Percentiles rank a stretch among this genome's conserved stretches.
Conservation (phyloP, 1,140 invertebrate species). For the Cotesia glomerata region DNA sequence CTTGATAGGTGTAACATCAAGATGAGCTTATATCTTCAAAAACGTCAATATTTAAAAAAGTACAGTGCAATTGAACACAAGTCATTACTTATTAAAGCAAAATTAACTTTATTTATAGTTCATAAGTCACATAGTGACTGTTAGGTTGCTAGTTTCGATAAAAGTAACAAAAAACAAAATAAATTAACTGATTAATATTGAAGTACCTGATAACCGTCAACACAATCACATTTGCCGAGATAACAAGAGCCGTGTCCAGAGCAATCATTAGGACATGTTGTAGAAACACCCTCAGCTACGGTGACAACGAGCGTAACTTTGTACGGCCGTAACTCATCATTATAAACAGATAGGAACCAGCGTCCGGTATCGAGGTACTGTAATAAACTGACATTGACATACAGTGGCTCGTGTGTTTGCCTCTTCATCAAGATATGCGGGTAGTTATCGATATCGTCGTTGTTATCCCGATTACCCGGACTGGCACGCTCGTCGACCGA, state of each 20-base stretch:
- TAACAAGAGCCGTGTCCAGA: constrained; percentile 93
- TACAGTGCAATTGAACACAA: too few relatives aligned
- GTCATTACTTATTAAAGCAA: too few relatives aligned
- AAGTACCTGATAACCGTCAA: constrained; percentile 90
- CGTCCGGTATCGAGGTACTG: constrained; percentile 90
- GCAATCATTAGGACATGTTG: constrained; percentile 93
- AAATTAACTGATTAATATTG: constrained; percentile 54
- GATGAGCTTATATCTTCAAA: too few relatives aligned
- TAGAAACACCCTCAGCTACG: constrained; percentile 84
- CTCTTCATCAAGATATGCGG: constrained; percentile 57
- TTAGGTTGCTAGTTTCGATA: too few relatives aligned
- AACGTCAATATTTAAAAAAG: too few relatives aligned
- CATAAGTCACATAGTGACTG: too few relatives aligned
- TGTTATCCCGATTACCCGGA: constrained; percentile 41
- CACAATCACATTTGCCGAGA: constrained; percentile 93
- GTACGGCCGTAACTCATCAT: constrained; percentile 87
- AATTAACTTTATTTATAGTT: too few relatives aligned
- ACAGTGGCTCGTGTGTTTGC: constrained; percentile 70
- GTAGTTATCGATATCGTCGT: constrained; percentile 43
- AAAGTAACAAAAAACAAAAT: neutral
- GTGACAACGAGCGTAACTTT: constrained; percentile 80
- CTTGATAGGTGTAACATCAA: too few relatives aligned
- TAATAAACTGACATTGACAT: constrained; percentile 82
- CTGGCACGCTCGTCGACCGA: neutral
- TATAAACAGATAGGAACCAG: constrained; percentile 96